These are phyloP conservation scores for Apaloderma vittatum DNA, from an alignment of 2,113 vertebrate species.

Conservation along the genomic window DNA sequence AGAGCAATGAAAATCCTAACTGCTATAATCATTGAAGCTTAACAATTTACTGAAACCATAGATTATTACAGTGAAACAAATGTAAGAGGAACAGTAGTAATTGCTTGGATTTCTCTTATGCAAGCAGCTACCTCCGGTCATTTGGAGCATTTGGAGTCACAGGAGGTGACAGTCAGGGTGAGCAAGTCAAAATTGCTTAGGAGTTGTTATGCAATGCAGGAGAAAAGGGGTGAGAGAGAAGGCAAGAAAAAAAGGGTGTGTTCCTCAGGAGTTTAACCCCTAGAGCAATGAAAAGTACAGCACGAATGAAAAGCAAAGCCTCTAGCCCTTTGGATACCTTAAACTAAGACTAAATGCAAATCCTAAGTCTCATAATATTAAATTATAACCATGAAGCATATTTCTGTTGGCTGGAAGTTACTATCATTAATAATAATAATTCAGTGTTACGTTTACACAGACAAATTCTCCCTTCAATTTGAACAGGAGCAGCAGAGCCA, in stretches of 20 bases:
- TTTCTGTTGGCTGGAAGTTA: background rate
- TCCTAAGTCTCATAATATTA: background rate
- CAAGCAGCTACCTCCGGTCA: background rate
- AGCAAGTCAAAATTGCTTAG: background rate
- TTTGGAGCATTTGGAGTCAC: background rate
- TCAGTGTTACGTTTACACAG: background rate
- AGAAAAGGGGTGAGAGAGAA: background rate
- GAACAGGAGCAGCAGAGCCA: background rate
- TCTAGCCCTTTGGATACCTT: background rate
- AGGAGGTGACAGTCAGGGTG: background rate
- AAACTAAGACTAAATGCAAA: background rate
- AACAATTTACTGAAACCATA: background rate
- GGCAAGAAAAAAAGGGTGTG: constrained; percentile 25
- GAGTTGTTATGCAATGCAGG: constrained; percentile 10
- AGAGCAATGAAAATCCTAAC: background rate
- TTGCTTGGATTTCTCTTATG: background rate
- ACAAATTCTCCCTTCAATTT: constrained; percentile 12
- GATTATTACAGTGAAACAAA: background rate
- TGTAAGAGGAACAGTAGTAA: background rate
- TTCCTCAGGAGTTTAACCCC: constrained; percentile 19
- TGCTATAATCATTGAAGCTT: background rate
- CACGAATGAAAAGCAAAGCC: background rate
- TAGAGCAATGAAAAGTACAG: constrained; percentile 35
- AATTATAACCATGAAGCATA: background rate
- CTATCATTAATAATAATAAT: background rate